Base-by-base conservation (phyloP, 1,140 invertebrate genomes). In the Heliothis subflexa region DNA sequence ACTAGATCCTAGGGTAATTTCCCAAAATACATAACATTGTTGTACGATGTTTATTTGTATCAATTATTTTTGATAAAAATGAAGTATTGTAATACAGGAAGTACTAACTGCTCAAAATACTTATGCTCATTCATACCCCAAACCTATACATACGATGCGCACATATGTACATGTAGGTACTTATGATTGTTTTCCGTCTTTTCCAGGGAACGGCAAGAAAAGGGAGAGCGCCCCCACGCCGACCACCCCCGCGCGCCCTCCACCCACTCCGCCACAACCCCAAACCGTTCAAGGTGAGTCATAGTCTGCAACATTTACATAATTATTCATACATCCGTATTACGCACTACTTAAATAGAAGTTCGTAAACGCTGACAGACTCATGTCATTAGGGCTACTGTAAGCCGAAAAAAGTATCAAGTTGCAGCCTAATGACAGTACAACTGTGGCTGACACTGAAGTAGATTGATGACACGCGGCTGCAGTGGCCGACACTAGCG, bases 201-300 rank as follows among this genome's bases (percentile, higher is more conserved):
- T 93, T 92, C 59, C 90, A 94, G 92, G 92, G 87, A 94, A 94
- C 87, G 91, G 91, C 81, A 94, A 94, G 82, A 94, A 94, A 86
- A 86, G 92, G 82, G 92, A 93, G 14, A 92, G 88, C 83, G 88
- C 78, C 75, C 88, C 89, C 14, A 85, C 92, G 54, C 88, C 91
- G 52, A 85, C 86, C 11, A 89, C 91, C 64, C 87, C 87, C 11
- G 83, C 85, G 18, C 88, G 88, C 47, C 87, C 91, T 21, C 86
- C 86, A 14, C 68, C 88, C 52, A 78, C 90, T 18, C 86, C 88
- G 9, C 81, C 88, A n/a, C 90, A 88, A 71, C 89, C 88, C 47
- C 87, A 91, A 45, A 78, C 86, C 52, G 80, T 81, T 10, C 86
- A 86, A 72, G 83, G 91, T 91, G 88, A 91, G 89, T 91, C 89